A percentile compares a stretch with the other conserved stretches of the same genome.
These are phyloP conservation scores for Platalea minor DNA, from an alignment of 2,797 vertebrate genomes.

Conservation along the genomic window DNA sequence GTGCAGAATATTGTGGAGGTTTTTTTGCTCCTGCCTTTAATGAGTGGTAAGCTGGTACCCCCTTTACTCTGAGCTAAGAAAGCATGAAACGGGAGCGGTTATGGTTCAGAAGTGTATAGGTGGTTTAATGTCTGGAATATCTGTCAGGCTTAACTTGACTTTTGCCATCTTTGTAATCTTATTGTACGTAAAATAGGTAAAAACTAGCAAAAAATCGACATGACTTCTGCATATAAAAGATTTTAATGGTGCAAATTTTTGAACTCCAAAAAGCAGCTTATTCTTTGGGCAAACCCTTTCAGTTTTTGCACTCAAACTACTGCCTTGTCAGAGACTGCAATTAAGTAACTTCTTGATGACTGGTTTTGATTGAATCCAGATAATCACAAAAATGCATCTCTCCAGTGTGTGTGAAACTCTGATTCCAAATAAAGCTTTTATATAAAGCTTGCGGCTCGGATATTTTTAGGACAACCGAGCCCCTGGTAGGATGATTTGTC, in stretches of 20 bases:
- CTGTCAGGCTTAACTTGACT: neutral
- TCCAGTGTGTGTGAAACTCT: neutral
- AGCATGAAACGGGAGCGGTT: neutral
- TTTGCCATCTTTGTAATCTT: neutral
- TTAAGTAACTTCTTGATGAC: neutral
- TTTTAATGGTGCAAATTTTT: neutral
- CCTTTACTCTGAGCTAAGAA: neutral
- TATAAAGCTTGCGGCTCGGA: neutral
- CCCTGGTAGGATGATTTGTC: neutral
- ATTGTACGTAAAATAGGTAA: neutral
- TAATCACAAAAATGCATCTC: neutral
- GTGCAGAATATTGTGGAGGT: neutral
- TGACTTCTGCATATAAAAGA: neutral
- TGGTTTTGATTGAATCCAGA: conserved; percentile 8
- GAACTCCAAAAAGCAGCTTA: neutral
- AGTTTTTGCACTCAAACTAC: neutral
- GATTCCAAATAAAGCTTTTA: neutral
- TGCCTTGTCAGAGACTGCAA: neutral
- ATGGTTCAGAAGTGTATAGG: neutral
- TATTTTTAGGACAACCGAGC: neutral
- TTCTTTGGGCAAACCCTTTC: neutral
- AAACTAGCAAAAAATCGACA: neutral
- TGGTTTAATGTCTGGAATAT: neutral
- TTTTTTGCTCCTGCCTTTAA: conserved; percentile 8
- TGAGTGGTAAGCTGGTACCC: neutral